These are phyloP conservation scores for Bombylius major DNA, from an alignment of 2,888 invertebrate species.

Conservation along the genomic window DNA sequence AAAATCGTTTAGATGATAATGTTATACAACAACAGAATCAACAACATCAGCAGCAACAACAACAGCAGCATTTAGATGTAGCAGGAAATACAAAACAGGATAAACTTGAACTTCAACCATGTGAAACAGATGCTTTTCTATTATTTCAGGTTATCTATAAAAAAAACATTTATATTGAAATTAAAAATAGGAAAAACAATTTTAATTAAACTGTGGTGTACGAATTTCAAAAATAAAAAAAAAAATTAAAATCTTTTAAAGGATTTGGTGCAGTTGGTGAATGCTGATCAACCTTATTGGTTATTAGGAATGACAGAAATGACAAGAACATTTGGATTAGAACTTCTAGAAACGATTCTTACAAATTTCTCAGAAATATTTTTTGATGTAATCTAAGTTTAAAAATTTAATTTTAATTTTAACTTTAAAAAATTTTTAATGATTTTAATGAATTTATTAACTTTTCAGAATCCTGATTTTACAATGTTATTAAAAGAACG, in stretches of 20 bases:
- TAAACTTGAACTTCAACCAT: slow-evolving; percentile 56
- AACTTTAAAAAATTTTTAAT: not conserved
- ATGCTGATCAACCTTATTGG: slow-evolving; percentile 94
- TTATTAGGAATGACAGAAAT: slow-evolving; percentile 92
- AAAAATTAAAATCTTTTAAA: slow-evolving; percentile 29
- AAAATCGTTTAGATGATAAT: slow-evolving; percentile 28
- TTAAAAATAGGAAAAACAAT: no score
- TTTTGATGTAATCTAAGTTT: slow-evolving; percentile 49
- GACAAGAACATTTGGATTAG: slow-evolving; percentile 92
- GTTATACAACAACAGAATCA: slow-evolving; percentile 1
- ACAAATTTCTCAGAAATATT: slow-evolving; percentile 75
- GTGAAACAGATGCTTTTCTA: slow-evolving; percentile 88
- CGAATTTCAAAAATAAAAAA: not conserved
- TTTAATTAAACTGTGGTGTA: no score
- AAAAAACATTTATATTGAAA: slow-evolving; percentile 9
- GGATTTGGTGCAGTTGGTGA: slow-evolving; percentile 93
- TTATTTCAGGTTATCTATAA: slow-evolving; percentile 62
- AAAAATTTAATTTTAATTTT: not conserved
- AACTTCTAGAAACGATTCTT: slow-evolving; percentile 85
- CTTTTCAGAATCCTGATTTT: slow-evolving; percentile 79
- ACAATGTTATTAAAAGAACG: slow-evolving; percentile 88
- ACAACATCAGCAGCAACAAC: not conserved
- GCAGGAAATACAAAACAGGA: slow-evolving; percentile 2
- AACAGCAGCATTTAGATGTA: not conserved
- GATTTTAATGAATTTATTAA: no score